Evolutionary conservation across 2,113 vertebrate species (phyloP).

Genomic region (Trogon surrucura): DNA sequence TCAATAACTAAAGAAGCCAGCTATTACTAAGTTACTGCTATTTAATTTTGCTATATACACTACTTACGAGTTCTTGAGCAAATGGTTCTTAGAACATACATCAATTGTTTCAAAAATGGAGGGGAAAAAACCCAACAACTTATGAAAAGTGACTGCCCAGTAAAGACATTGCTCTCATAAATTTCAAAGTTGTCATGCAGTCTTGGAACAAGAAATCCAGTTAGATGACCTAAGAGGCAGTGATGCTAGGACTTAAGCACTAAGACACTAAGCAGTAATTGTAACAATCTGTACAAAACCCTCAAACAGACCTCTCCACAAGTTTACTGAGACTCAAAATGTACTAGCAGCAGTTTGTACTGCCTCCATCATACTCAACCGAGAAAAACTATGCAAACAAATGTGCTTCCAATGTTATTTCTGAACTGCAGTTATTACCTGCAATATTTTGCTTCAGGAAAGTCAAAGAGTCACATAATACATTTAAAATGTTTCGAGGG

Average conservation of each 20-base stretch:
- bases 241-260: not conserved
- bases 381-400: slow-evolving; percentile 29
- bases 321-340: slow-evolving; percentile 42
- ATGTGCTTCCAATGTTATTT: slow-evolving; percentile 22
- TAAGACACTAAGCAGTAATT: not conserved
- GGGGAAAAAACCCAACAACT: not conserved
- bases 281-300: not conserved
- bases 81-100: not conserved
- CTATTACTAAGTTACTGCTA: not conserved
- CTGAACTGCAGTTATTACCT: not conserved
- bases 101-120: not conserved
- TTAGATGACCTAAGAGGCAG: not conserved
- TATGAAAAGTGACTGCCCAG: not conserved
- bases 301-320: slow-evolving; percentile 7
- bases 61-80: not conserved
- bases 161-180: not conserved
- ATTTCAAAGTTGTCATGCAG: not conserved
- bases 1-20: slow-evolving; percentile 13
- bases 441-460: not conserved
- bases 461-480: not conserved
- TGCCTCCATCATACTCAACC: slow-evolving; percentile 34
- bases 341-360: slow-evolving; percentile 21
- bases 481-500: not conserved
- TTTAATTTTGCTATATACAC: not conserved
- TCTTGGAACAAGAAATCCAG: not conserved